A percentile compares a stretch with the other conserved stretches of the same genome.
Evolutionary conservation across 2,888 invertebrate genomes (phyloP).

Genomic region (Epinotia brunnichana): DNA sequence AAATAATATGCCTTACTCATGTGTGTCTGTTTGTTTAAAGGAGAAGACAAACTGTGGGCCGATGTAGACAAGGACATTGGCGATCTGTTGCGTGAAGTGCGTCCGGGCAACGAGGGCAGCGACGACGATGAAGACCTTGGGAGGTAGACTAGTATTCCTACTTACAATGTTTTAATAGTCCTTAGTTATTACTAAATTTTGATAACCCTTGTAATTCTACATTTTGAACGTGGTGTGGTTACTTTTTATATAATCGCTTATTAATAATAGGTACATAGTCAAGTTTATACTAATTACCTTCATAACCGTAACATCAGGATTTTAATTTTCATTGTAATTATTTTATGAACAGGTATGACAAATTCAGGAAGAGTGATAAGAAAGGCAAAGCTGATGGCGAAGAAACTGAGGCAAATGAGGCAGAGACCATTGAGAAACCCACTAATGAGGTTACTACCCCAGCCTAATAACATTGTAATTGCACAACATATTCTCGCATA

Average conservation of each 20-base stretch:
- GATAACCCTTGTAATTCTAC: conserved; percentile 9
- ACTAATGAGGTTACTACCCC: conserved; percentile 65
- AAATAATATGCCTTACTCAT: not conserved
- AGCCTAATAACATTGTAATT: conserved; percentile 53
- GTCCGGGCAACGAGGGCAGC: conserved; percentile 88
- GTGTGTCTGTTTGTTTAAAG: conserved; percentile 48
- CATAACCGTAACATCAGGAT: not conserved
- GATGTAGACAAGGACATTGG: conserved; percentile 92
- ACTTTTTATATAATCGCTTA: not conserved
- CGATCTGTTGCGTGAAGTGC: conserved; percentile 88
- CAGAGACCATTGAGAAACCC: conserved; percentile 69
- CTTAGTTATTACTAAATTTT: not conserved
- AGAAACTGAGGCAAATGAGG: conserved; percentile 65
- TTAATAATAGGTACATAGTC: not conserved
- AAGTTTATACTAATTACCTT: not conserved
- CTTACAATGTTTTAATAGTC: conserved; percentile 15
- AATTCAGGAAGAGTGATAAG: conserved; percentile 87
- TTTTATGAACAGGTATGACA: conserved; percentile 81
- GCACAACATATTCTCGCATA: conserved; percentile 1
- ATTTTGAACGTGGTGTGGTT: conserved; percentile 6
- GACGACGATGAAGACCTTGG: conserved; percentile 86
- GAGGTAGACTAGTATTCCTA: conserved; percentile 67
- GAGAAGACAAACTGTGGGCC: conserved; percentile 90
- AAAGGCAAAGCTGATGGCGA: conserved; percentile 73
- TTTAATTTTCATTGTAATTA: conserved; percentile 34